Evolutionary conservation across 2,797 vertebrate species (phyloP), one percentile per base, ranked within the genome.

Genomic region (Sebastolobus alascanus): DNA sequence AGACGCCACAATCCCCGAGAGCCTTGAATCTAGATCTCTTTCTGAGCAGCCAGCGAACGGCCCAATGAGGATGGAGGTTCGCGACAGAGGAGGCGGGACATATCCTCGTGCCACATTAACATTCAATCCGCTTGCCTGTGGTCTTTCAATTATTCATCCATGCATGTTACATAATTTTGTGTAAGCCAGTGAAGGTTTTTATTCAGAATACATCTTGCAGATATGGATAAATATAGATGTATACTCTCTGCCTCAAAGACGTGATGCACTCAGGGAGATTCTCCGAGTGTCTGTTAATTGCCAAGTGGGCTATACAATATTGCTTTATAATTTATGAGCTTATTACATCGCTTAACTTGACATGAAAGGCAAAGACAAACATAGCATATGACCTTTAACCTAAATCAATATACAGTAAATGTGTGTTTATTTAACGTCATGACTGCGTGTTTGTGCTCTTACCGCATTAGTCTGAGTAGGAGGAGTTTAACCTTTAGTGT

Each of bases 81-180:
- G 50, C 80, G 66, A 82, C 31, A 59, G 81, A 79, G 78, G 83
- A 73, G 91, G 89, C 74, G 79, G 90, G 82, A 66, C 29, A 31
- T 58, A 70, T 69, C 80, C 68, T 50, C 79, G 86, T 92, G 88
- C 77, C 71, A 87, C 85, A 90, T 93, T 92, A 92, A 90, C 93
- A 92, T 92, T 92, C 90, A 91, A 85, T 88, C 84, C 91, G 83
- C 83, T 92, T 86, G 91, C 93, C 93, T 86, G 84, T 91, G 92
- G 92, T 90, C 87, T 70, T 91, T 95, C 87, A 94, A 94, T 95
- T 93, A 95, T 94, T 95, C 93, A 94, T 91, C 87, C 90, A 85
- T 90, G 86, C 81, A 87, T 80, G 89, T 94, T 93, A 88, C 84
- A 91, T 94, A 71, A 91, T 90, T 87, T 85, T 90, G 81, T 88